These are phyloP conservation scores for Apolygus lucorum DNA, from an alignment of 1,140 invertebrate species.

Conservation along the genomic window DNA sequence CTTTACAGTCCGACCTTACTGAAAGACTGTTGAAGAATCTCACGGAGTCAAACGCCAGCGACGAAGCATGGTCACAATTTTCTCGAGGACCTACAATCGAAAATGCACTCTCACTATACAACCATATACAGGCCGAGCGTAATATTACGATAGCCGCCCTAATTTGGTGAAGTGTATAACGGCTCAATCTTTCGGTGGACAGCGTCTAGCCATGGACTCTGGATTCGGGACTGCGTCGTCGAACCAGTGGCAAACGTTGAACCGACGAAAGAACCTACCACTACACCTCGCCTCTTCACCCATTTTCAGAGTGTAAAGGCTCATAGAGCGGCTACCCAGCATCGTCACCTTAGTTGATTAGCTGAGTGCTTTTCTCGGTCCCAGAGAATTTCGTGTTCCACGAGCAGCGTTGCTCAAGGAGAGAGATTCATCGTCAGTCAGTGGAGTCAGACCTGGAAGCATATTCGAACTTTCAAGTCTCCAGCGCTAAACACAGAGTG, in stretches of 20 bases:
- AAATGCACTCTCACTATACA: not conserved
- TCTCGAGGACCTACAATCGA: too few species aligned
- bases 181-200: not conserved
- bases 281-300: not conserved
- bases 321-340: too few species aligned
- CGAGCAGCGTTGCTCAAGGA: too few species aligned
- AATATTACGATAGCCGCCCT: not conserved
- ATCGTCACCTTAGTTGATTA: not conserved
- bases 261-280: not conserved
- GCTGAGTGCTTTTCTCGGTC: too few species aligned
- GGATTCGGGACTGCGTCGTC: not conserved
- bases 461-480: not conserved
- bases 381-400: too few species aligned
- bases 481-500: not conserved
- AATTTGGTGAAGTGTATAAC: not conserved
- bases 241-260: not conserved
- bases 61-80: too few species aligned
- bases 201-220: not conserved
- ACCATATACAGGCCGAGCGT: not conserved
- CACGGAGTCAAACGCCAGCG: too few species aligned
- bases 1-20: too few species aligned
- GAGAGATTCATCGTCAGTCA: too few species aligned
- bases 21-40: too few species aligned
- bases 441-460: not conserved
- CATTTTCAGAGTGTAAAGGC: too few species aligned